Base-by-base conservation (phyloP, 37 sponge, comb jelly and placozoan genomes). In the Diacarnus erythraeanus region DNA sequence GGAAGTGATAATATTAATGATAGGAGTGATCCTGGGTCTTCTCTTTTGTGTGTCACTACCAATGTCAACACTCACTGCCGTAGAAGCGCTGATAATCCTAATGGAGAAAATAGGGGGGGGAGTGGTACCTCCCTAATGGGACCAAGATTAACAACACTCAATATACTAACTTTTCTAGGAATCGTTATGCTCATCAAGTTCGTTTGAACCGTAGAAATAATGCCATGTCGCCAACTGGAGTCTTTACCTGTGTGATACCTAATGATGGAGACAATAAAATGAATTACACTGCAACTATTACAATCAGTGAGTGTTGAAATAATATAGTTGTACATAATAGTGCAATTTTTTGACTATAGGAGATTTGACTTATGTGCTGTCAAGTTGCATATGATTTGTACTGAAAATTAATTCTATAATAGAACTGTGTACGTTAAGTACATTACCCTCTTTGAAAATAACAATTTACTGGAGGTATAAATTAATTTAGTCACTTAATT, bases 31-130 rank as follows among this genome's bases (percentile, higher is more conserved):
- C 51, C 51, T 47, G 51, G 51, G 12, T 12, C 12, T 15, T 6
- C 61, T 60, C 61, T 60, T 20, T 18, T 60, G 61, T 60, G 61
- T 17, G 22, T n/a, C 26, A 60, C 61, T 17, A 60, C 61, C 61
- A 60, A 60, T 60, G 61, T 60, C 61, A 60, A 60, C 23, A 60
- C 61, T 25, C 9, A 60, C 23, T 60, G 61, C 61, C 22, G 61
- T 60, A 60, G 61, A 60, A 60, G 23, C 9, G 23, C 4, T 60
- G 61, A 60, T 60, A 25, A 25, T 26, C 26, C 26, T 26, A 6
- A 6, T 60, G 51, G 12, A 15, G 51, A 12, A 47, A 6, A 6
- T 47, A 12, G 10, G 21, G 9, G 26, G 61, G 61, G 27, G 61
- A 60, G 4, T 60, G 61, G 61, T 25, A 60, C 27, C 23, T 26